Evolutionary conservation across 2,888 invertebrate genomes (phyloP).

Genomic region (Leucania comma): DNA sequence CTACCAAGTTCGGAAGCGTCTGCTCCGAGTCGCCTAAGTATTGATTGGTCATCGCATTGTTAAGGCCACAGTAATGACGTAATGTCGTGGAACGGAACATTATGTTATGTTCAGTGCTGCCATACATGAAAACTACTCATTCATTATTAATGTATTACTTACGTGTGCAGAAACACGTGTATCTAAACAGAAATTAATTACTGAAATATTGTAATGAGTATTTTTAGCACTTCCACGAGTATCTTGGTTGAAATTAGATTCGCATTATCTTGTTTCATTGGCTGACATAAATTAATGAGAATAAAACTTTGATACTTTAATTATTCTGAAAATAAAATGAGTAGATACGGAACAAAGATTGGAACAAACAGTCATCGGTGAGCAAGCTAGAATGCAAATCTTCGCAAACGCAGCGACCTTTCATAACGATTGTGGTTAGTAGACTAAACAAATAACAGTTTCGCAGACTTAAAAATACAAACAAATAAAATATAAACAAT

Average conservation of each 20-base stretch:
- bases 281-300: not conserved
- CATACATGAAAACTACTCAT: constrained; percentile 41
- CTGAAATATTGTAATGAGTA: constrained; percentile 18
- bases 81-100: constrained; percentile 25
- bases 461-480: constrained; percentile 36
- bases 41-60: constrained; percentile 46
- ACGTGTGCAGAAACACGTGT: constrained; percentile 37
- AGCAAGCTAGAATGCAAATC: not conserved
- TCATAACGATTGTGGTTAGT: constrained; percentile 33
- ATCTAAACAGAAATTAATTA: constrained; percentile 5
- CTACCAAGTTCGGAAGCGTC: constrained; percentile 17
- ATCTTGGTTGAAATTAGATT: not conserved
- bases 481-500: constrained; percentile 33
- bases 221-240: constrained; percentile 14
- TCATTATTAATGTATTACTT: constrained; percentile 32
- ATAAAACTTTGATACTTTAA: not conserved
- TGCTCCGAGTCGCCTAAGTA: constrained; percentile 11
- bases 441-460: constrained; percentile 52
- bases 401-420: constrained; percentile 37
- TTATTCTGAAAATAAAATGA: not conserved
- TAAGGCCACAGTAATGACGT: constrained; percentile 11
- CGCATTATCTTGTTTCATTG: not conserved
- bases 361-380: not conserved
- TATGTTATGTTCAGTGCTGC: constrained; percentile 7
- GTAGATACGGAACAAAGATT: no score